Evolutionary conservation across 2,797 vertebrate species (phyloP), one percentile per base, ranked within the genome.

Genomic region (Hydrolagus colliei): DNA sequence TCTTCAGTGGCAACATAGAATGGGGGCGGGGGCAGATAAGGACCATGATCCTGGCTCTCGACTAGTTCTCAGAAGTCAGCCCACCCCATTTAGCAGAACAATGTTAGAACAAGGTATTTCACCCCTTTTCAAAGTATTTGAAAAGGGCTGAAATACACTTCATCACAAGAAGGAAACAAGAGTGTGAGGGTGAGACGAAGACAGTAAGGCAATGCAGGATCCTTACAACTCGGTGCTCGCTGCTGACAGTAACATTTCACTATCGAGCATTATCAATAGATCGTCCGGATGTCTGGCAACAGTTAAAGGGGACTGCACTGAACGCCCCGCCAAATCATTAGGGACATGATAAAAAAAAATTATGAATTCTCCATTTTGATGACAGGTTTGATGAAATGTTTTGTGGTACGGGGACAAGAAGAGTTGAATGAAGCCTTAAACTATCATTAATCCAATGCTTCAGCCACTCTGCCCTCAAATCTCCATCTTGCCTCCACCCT

Each of bases 371-470:
- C 65, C 41, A 84, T 84, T 84, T 32, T 41, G 27, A 71, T 71
- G 27, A 32, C 8, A 63, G 65, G 32, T 71, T 35, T 68, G 79
- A 67, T 77, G 79, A 84, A 71, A 67, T 68, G 63, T 67, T 16
- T 61, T 68, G 16, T 71, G 67, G 68, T 18, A 84, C 68, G 79
- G 79, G 65, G 41, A 84, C 52, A 32, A 68, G 68, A 18, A 32
- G 9, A 84, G 79, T 27, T 16, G 79, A 84, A 84, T 84, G 35
- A 68, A 18, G 68, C 79, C 52, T 35, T 80, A 32, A 68, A n/a
- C 6, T 6, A 52, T 52, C 41, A 52, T 52, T 52, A 52, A 52
- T 27, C 27, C 27, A 27, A 27, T 27, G 0, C 27, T 27, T 27
- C 27, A 27, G 27, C 27, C 27, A 27, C 27, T 27, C 27, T 27